Evolutionary conservation across 1,140 invertebrate species (phyloP).

Genomic region (Archegozetes longisetosus): DNA sequence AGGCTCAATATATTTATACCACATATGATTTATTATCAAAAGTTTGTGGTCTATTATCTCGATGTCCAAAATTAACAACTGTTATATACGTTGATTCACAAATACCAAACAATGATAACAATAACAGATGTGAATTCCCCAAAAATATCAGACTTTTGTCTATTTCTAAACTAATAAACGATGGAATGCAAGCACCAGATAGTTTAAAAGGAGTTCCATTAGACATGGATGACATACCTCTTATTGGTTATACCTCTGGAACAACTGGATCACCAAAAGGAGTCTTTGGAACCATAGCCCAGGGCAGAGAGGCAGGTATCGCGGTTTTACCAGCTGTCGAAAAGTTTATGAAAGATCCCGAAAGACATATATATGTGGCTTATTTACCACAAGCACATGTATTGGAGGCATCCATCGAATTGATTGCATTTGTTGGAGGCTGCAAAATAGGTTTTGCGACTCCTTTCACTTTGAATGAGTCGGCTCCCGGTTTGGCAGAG

Average conservation of each 20-base stretch:
- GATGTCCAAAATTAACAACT: background rate
- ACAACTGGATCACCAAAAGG: conserved; percentile 77
- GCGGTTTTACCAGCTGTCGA: conserved; percentile 42
- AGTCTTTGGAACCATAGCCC: conserved; percentile 43
- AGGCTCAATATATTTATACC: conserved; percentile 43
- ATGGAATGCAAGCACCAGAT: conserved; percentile 2
- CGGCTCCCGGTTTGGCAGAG: conserved; percentile 80
- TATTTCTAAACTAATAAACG: no score
- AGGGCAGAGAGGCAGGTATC: conserved; percentile 4
- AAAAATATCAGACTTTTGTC: no score
- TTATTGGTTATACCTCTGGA: conserved; percentile 92
- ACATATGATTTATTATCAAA: conserved; percentile 49
- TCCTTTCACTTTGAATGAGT: conserved; percentile 83
- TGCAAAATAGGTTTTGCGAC: conserved; percentile 90
- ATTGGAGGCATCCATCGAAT: conserved; percentile 56
- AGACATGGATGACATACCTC: conserved; percentile 68
- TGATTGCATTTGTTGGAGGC: conserved; percentile 44
- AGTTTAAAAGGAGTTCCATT: no score
- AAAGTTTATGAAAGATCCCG: conserved; percentile 31
- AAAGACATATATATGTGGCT: background rate
- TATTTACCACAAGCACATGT: conserved; percentile 96
- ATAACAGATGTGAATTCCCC: no score
- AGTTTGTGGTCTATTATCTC: conserved; percentile 6
- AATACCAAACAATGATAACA: no score
- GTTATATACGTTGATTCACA: no score